Conservation (phyloP, 2,113 vertebrate genomes). For the Cephalopholis sonnerati region DNA sequence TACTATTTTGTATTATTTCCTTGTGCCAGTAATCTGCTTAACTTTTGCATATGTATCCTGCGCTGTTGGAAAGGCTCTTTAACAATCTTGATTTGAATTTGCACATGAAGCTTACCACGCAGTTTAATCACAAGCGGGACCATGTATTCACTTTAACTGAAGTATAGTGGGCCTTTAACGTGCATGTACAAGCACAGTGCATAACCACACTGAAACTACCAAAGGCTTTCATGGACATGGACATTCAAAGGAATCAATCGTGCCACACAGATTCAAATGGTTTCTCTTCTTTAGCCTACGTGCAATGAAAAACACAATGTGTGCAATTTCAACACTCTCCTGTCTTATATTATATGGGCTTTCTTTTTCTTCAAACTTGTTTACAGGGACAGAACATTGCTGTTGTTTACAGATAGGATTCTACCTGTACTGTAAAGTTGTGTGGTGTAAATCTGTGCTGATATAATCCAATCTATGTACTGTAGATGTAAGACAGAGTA, state of each 20-base stretch:
- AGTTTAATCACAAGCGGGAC: neutral
- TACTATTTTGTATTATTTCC: slow-evolving; percentile 54
- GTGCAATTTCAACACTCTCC: slow-evolving; percentile 8
- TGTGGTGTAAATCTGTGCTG: slow-evolving; percentile 68
- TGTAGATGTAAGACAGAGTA: slow-evolving; percentile 69
- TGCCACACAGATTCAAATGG: neutral
- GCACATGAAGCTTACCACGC: slow-evolving; percentile 29
- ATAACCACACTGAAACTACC: slow-evolving; percentile 55
- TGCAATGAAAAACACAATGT: slow-evolving; percentile 20
- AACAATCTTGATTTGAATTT: slow-evolving; percentile 28
- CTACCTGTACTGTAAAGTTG: slow-evolving; percentile 55
- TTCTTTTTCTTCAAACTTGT: slow-evolving; percentile 41
- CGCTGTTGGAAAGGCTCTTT: neutral
- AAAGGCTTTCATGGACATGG: slow-evolving; percentile 63
- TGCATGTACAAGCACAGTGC: slow-evolving; percentile 39
- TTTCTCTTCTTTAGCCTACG: neutral
- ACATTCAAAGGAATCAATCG: slow-evolving; percentile 6
- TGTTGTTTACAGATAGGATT: slow-evolving; percentile 67
- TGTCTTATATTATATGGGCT: slow-evolving; percentile 23
- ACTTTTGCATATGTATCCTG: slow-evolving; percentile 11
- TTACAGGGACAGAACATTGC: slow-evolving; percentile 49
- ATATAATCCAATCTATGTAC: slow-evolving; percentile 66
- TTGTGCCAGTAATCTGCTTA: slow-evolving; percentile 34
- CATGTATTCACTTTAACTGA: slow-evolving; percentile 7
- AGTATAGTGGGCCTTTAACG: slow-evolving; percentile 22